Evolutionary conservation across 2,888 invertebrate genomes (phyloP).

Genomic region (Leuctra nigra): DNA sequence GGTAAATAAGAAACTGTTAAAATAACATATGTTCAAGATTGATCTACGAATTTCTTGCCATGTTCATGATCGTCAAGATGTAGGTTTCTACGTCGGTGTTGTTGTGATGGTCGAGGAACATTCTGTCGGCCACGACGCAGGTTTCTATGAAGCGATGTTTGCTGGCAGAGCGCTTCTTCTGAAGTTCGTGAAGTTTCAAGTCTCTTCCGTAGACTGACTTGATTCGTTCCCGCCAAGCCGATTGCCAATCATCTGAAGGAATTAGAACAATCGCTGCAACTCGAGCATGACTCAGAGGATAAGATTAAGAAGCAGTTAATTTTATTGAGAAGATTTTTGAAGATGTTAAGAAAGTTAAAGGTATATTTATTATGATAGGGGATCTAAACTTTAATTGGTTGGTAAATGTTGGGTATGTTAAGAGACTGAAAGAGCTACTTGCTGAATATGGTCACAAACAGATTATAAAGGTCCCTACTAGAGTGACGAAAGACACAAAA

Average conservation of each 20-base stretch:
- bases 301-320: too few relatives aligned
- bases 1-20: not conserved
- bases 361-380: too few relatives aligned
- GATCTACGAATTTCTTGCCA: constrained; percentile 45
- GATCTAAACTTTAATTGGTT: too few relatives aligned
- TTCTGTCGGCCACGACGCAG: constrained; percentile 77
- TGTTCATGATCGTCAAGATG: constrained; percentile 87
- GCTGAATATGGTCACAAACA: too few relatives aligned
- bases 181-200: not conserved
- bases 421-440: too few relatives aligned
- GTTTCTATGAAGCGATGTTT: constrained; percentile 58
- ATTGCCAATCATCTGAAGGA: constrained; percentile 14
- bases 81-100: constrained; percentile 73
- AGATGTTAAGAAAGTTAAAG: too few relatives aligned
- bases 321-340: too few relatives aligned
- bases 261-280: too few relatives aligned
- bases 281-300: too few relatives aligned
- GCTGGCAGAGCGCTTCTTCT: not conserved
- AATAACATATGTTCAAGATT: not conserved
- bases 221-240: constrained; percentile 15
- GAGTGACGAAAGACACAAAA: too few relatives aligned
- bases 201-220: not conserved
- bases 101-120: constrained; percentile 80
- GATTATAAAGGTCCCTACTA: too few relatives aligned
- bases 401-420: too few relatives aligned